Conservation (phyloP, 2,888 invertebrate genomes). For the Diarsia rubi region DNA sequence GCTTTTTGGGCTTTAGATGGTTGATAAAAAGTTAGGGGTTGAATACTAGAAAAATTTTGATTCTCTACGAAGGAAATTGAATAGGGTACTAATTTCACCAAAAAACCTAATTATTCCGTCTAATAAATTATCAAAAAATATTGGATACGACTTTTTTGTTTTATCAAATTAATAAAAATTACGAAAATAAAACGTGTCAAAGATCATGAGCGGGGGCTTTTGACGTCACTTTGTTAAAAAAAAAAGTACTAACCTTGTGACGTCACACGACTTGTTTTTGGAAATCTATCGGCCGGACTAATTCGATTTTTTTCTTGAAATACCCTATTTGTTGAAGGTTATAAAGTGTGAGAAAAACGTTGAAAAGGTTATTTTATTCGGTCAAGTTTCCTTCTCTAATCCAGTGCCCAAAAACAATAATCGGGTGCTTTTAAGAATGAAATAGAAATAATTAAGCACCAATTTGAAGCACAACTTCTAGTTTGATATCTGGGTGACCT, state of each 20-base stretch:
- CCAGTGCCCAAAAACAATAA: not conserved
- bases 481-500: not conserved
- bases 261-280: too few relatives aligned
- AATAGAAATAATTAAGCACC: not conserved
- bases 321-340: slow-evolving; percentile 18
- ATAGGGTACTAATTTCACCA: too few relatives aligned
- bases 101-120: too few relatives aligned
- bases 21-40: slow-evolving; percentile 38
- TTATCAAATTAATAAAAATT: too few relatives aligned
- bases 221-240: too few relatives aligned
- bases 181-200: too few relatives aligned
- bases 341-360: not conserved
- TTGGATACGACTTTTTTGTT: too few relatives aligned
- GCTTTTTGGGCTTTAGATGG: slow-evolving; percentile 62
- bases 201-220: too few relatives aligned
- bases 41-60: slow-evolving; percentile 10
- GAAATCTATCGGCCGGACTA: too few relatives aligned
- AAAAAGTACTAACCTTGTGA: too few relatives aligned
- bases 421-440: not conserved
- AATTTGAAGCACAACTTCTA: slow-evolving; percentile 1
- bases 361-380: not conserved
- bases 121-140: too few relatives aligned
- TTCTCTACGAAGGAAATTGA: slow-evolving; percentile 30
- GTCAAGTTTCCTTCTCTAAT: not conserved
- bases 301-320: too few relatives aligned